Evolutionary conservation across 1,140 invertebrate genomes (phyloP), one percentile per base, ranked within the genome.

Genomic region (Euborellia annulipes): DNA sequence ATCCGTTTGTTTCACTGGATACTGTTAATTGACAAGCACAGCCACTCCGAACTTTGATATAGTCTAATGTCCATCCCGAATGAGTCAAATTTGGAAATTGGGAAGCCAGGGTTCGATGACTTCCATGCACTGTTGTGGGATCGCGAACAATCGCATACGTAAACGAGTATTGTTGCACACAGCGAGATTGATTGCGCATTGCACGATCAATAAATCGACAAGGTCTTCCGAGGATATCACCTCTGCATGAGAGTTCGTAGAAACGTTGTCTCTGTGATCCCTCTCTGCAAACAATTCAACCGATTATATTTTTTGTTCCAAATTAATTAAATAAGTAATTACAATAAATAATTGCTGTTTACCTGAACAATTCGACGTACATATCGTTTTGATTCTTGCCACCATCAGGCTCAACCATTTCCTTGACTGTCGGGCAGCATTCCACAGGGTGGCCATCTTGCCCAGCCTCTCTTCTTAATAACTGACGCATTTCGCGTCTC

Each of bases 151-250:
- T 70, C 11, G 85, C 86, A 62, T 89, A 91, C 1, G 79, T 76
- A 57, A 80, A 89, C n/a, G 80, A 81, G 62, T 80, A 84, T 60
- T 80, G 78, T 61, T 89, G 85, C 8, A 82, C 76, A 63, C 86
- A 91, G 53, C 70, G 67, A 3, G 84, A 85, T 41, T 75, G 71
- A 50, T 74, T 73, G 55, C 70, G 70, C 19, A 82, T 64, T 43
- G 74, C 70, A 11, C 71, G 67, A 59, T 85, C 77, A 47, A 87
- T 68, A 63, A 82, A 87, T 30, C 75, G 63, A 59, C 85, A 89
- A 1, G 80, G 81, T 54, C 30, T 36, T 4, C 45, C 45, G n/a
- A 75, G 70, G 13, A 86, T 72, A 30, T 75, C 76, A 9, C 70
- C 61, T 21, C 72, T 70, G 60, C 86, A 89, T 2, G 82, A 85